These are phyloP conservation scores for Drosophila erecta DNA, from an alignment of 1,140 invertebrate species.

Conservation along the genomic window DNA sequence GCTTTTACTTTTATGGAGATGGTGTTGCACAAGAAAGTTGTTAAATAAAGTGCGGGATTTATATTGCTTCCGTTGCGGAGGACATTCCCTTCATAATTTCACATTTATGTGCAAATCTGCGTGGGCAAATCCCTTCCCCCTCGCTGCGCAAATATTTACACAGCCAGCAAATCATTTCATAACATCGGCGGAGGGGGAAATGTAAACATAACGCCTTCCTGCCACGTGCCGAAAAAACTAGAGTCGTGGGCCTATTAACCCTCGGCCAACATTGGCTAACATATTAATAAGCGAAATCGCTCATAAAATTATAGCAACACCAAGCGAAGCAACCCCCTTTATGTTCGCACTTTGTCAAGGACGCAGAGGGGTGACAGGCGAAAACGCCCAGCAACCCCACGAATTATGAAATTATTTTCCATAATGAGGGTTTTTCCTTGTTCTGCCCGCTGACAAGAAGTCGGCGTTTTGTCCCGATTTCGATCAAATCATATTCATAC, in stretches of 20 bases:
- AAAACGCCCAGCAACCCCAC: conserved; percentile 44
- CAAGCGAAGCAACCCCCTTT: conserved; percentile 26
- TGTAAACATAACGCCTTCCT: conserved; percentile 84
- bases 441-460: conserved; percentile 51
- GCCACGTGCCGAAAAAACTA: conserved; percentile 49
- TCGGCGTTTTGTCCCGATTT: conserved; percentile 57
- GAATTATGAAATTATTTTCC: conserved; percentile 81
- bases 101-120: conserved; percentile 64
- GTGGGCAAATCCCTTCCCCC: conserved; percentile 60
- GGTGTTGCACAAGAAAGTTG: not conserved
- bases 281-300: conserved; percentile 80
- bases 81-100: conserved; percentile 56
- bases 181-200: conserved; percentile 53
- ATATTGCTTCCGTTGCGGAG: conserved; percentile 65
- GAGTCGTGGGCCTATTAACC: conserved; percentile 22
- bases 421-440: conserved; percentile 54
- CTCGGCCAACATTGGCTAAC: conserved; percentile 57
- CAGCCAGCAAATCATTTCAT: conserved; percentile 75
- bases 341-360: conserved; percentile 64
- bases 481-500: conserved; percentile 70
- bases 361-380: conserved; percentile 18
- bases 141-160: conserved; percentile 66
- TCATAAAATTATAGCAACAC: conserved; percentile 82
- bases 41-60: conserved; percentile 12
- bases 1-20: not conserved